Evolutionary conservation across 2,888 invertebrate genomes (phyloP), one percentile per base, ranked within the genome.

Genomic region (Sarcophaga subvicina): DNA sequence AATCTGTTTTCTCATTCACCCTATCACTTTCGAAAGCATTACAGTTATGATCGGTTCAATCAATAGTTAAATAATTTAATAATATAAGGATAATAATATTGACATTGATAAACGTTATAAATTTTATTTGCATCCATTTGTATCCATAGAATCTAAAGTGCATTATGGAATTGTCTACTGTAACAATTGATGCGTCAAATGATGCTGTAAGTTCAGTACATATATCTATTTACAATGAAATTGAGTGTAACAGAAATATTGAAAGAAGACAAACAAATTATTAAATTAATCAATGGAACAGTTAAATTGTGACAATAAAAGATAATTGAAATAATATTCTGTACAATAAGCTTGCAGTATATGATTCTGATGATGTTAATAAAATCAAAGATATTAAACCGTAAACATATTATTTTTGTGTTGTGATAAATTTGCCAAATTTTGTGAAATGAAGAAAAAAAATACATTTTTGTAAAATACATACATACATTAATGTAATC

Each of bases 101-200:
- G 37, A 37, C 8, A 37, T 37, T 37, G 37, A 37, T 37, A 37
- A 37, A 2, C 37, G 8, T 37, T 37, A 37, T 37, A 37, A 37
- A 37, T 8, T 37, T 37, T 37, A 37, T 37, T 37, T 37, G 10
- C 37, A 37, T 10, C 37, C 37, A 37, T 37, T 37, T 37, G 37
- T 10, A 54, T 14, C 4, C 17, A 54, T 54, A 54, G 4, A 17
- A 54, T 54, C 12, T 14, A 14, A 54, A 54, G 54, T 14, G 72
- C n/a, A 67, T 62, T 17, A 89, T 89, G 89, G 89, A 89, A 76
- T 79, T 89, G 72, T 80, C 84, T 66, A 88, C 83, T 80, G 88
- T 89, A 54, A 88, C 83, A 82, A 69, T 88, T 80, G 88, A 89
- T 80, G 87, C 14, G 54, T 12, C 79, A 77, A 75, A 79, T 76